phyloP scores from a whole-genome alignment of 2,113 vertebrate species.

The Piprites chloris region DNA sequence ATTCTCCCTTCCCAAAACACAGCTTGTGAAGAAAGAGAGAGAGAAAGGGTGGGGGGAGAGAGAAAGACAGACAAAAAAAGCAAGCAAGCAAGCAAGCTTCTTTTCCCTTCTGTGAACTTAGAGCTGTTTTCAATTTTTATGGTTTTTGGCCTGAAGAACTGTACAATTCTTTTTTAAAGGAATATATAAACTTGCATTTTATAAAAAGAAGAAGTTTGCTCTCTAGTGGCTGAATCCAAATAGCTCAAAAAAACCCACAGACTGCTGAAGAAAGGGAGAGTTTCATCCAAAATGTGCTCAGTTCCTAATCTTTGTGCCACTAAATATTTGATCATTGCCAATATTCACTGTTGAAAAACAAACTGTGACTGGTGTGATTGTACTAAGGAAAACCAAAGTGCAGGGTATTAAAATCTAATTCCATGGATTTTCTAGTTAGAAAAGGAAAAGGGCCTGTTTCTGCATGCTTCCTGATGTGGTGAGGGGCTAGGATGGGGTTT shows the following conservation, averaged over 20 bases:
- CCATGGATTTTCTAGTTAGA: background rate
- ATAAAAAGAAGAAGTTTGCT: constrained; percentile 75
- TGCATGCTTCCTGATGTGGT: background rate
- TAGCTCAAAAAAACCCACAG: background rate
- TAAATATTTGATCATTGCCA: background rate
- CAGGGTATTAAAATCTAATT: background rate
- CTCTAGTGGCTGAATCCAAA: constrained; percentile 73
- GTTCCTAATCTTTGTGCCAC: background rate
- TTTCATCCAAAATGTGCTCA: background rate
- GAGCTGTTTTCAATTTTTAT: background rate
- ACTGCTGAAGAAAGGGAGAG: background rate
- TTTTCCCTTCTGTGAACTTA: constrained; percentile 22
- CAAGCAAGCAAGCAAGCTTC: background rate
- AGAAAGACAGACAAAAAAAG: background rate
- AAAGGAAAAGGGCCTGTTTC: background rate
- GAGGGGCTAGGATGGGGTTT: background rate
- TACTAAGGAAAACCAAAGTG: background rate
- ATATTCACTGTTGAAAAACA: background rate
- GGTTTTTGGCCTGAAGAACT: background rate
- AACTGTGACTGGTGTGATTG: background rate
- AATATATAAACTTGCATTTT: constrained; percentile 15
- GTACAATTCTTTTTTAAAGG: background rate
- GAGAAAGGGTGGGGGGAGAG: background rate
- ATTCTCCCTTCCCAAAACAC: background rate
- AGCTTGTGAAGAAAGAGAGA: background rate